phyloP scores from a whole-genome alignment of 2,797 vertebrate genomes.

The Nyctalus aviator region DNA sequence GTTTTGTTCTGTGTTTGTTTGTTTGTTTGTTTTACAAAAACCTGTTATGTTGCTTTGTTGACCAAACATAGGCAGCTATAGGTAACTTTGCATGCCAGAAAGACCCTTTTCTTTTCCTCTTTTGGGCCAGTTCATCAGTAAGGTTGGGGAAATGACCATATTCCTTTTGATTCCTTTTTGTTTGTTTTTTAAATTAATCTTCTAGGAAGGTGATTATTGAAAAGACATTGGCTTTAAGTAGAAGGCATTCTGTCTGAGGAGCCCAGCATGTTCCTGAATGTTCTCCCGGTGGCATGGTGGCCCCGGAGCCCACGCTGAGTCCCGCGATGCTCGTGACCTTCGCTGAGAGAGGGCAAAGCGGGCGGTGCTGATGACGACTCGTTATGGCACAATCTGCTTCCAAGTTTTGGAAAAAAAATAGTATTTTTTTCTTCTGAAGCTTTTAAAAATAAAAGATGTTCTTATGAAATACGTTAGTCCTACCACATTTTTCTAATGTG shows the following conservation, averaged over 20 bases:
- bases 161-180: neutral
- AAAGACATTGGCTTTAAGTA: conserved; percentile 11
- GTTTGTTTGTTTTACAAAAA: conserved; percentile 61
- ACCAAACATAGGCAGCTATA: conserved; percentile 66
- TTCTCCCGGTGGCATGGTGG: neutral
- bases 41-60: conserved; percentile 63
- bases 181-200: neutral
- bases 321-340: too few species aligned
- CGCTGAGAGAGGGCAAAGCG: neutral
- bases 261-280: neutral
- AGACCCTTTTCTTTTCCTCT: neutral
- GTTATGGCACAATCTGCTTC: neutral
- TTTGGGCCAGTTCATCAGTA: neutral
- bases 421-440: neutral
- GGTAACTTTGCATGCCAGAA: conserved; percentile 35
- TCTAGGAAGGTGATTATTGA: neutral
- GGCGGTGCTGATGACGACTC: rapidly evolving
- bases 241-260: neutral
- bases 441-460: neutral
- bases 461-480: neutral
- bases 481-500: neutral
- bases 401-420: neutral
- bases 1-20: conserved; percentile 49
- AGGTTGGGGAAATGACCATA: neutral
- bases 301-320: neutral